Conservation (phyloP, 37 sponge, comb jelly and placozoan genomes). For the Oscarella lobularis region DNA sequence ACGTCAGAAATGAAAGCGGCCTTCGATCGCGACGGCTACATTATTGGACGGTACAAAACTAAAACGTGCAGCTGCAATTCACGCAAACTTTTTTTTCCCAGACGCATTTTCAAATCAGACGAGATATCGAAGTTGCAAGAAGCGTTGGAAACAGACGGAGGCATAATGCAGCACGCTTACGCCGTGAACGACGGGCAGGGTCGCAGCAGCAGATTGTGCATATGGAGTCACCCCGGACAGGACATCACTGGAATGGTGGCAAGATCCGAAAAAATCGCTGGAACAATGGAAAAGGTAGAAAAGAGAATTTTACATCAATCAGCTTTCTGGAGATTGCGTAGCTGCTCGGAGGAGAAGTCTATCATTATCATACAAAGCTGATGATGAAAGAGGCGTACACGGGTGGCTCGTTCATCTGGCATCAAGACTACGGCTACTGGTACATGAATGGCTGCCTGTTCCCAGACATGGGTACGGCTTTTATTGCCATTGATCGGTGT, state of each 20-base stretch:
- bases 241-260: slow-evolving; percentile 75
- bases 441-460: slow-evolving; percentile 81
- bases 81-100: neutral
- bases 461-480: slow-evolving; percentile 76
- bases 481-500: slow-evolving; percentile 82
- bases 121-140: slow-evolving; percentile 38
- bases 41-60: slow-evolving; percentile 26
- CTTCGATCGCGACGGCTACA: slow-evolving; percentile 47
- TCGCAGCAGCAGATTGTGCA: slow-evolving; percentile 39
- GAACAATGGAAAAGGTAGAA: slow-evolving; percentile 59
- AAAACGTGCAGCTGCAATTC: neutral
- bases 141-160: slow-evolving; percentile 44
- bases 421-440: slow-evolving; percentile 98
- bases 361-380: slow-evolving; percentile 93
- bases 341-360: slow-evolving; percentile 82
- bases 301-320: slow-evolving; percentile 1
- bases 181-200: slow-evolving; percentile 45
- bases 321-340: neutral
- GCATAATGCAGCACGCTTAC: slow-evolving; percentile 41
- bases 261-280: slow-evolving; percentile 61
- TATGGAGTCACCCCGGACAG: slow-evolving; percentile 77
- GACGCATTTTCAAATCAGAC: slow-evolving; percentile 3
- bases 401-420: slow-evolving; percentile 89
- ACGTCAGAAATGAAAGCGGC: slow-evolving; percentile 15
- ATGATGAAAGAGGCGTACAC: slow-evolving; percentile 91